Evolutionary conservation across 2,888 invertebrate genomes (phyloP), one percentile per base, ranked within the genome.

Genomic region (Micoletzkya japonica): DNA sequence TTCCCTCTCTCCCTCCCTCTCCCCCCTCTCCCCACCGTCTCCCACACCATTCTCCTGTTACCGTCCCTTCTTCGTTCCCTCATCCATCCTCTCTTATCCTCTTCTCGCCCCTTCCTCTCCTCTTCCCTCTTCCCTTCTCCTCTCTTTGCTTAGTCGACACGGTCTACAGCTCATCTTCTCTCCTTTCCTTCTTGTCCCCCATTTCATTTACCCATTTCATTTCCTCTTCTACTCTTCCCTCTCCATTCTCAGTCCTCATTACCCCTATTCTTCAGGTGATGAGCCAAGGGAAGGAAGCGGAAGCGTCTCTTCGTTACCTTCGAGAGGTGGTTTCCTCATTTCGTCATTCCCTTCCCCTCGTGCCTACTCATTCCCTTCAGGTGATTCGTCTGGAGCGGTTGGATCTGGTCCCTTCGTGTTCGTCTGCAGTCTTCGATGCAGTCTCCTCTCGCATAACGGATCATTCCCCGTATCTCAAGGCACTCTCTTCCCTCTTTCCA

Each of bases 381-480:
- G 36, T 66, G 24, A 28, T 68, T 58, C 68, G 68, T 7, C 57
- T 58, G 10, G 57, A 44, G 30, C 28, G 49, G 34, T 32, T 58
- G 30, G 68, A 68, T 17, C 39, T 68, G 68, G 58, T 68, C 26
- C 68, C 68, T 4, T 39, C 57, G 4, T 68, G 68, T 34, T 68
- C 68, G 4, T 68, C 57, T 24, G 32, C 57, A 49, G 57, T 68
- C 14, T 58, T 68, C 24, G 68, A 68, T 20, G 56, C 68, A 7
- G 36, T 68, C 20, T 39, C 68, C 39, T 58, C 44, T 17, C 39
- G 68, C 17, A 58, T 57, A 20, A 50, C 39, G 3, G 32, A 68
- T 28, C 44, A 68, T 30, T 50, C 68, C 49, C 68, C 68, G 2
- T 44, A 58, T 57, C 57, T 68, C 68, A 57, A 68, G 68, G 68